Evolutionary conservation across 2,888 invertebrate species (phyloP).

Genomic region (Sphaeridia pumilis): DNA sequence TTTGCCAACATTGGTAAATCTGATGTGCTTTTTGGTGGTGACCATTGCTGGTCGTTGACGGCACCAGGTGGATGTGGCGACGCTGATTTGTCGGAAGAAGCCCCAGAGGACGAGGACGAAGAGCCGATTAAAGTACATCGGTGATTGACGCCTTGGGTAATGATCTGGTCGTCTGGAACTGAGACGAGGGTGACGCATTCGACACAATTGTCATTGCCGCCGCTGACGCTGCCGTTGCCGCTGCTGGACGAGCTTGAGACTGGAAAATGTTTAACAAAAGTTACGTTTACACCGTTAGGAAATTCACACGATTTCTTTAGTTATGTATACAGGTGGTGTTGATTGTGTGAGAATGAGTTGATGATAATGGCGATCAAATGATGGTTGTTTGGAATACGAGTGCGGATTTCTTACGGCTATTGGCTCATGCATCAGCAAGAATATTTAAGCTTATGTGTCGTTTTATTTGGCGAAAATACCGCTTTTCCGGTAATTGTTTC

Average conservation of each 20-base stretch:
- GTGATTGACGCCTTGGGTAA: constrained; percentile 34
- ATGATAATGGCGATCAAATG: no score
- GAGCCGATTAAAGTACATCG: constrained; percentile 12
- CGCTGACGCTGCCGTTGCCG: constrained; percentile 11
- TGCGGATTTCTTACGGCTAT: no score
- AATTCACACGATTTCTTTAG: background rate
- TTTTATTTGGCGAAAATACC: no score
- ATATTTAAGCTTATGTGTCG: no score
- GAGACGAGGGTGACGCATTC: constrained; percentile 35
- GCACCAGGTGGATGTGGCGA: background rate
- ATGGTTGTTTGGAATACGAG: background rate
- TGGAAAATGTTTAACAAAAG: background rate
- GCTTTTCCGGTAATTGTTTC: no score
- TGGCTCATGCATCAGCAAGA: no score
- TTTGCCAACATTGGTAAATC: background rate
- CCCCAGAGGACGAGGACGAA: background rate
- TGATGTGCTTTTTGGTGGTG: background rate
- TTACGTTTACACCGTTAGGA: background rate
- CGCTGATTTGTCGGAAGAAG: background rate
- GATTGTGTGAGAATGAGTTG: background rate
- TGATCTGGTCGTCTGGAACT: constrained; percentile 35
- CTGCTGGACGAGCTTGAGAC: constrained; percentile 18
- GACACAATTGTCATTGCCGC: constrained; percentile 19
- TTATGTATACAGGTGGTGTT: background rate
- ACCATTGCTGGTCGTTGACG: background rate